Conservation (phyloP, 2,113 vertebrate genomes). For the Lutjanus erythropterus region DNA sequence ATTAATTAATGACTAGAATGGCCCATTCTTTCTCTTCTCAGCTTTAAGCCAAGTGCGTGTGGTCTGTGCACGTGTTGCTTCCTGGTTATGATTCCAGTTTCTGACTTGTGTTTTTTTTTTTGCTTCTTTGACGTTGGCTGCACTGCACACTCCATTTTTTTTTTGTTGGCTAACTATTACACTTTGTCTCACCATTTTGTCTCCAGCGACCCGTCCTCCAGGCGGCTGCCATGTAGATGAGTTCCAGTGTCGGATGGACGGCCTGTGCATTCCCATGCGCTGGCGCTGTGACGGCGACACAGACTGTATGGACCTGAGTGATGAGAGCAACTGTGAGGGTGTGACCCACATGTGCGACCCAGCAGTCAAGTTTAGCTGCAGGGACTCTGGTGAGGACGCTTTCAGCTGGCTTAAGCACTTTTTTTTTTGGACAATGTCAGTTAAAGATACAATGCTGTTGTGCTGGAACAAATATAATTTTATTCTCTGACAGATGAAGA, state of each 20-base stretch:
- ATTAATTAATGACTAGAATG: constrained; percentile 45
- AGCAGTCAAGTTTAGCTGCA: constrained; percentile 95
- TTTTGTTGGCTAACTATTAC: neutral
- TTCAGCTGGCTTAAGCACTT: neutral
- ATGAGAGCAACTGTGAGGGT: constrained; percentile 95
- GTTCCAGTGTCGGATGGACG: constrained; percentile 96
- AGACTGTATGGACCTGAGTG: constrained; percentile 96
- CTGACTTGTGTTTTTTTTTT: constrained; percentile 8
- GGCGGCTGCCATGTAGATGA: constrained; percentile 95
- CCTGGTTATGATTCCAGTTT: neutral
- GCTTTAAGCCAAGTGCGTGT: too few relatives aligned
- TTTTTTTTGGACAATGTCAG: neutral
- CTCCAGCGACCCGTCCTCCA: constrained; percentile 92
- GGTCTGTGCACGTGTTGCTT: neutral
- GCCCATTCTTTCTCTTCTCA: constrained; percentile 11
- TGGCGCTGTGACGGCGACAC: constrained; percentile 97
- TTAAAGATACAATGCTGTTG: neutral
- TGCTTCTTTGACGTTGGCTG: neutral
- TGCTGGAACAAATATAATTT: neutral
- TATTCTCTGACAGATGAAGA: neutral
- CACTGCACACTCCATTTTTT: neutral
- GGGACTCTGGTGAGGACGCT: constrained; percentile 89
- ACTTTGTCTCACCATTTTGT: constrained; percentile 2
- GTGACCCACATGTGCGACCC: constrained; percentile 95
- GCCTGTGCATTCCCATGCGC: constrained; percentile 95